These are phyloP conservation scores for Oreochromis aureus DNA, from an alignment of 2,113 vertebrate species.

Conservation along the genomic window DNA sequence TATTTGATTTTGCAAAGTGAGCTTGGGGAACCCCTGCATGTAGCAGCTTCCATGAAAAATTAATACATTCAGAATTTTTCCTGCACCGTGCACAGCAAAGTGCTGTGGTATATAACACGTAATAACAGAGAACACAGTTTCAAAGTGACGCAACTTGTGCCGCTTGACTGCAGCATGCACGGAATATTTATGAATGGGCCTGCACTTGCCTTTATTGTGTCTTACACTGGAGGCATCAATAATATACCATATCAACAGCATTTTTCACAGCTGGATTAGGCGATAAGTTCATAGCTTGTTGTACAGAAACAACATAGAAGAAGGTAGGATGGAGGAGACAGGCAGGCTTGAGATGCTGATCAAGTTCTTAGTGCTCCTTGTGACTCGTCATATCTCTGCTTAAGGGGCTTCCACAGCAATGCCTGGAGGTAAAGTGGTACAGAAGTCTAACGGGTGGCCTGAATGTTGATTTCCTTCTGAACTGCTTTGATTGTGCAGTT, in stretches of 20 bases:
- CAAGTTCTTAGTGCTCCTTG: conserved; percentile 3
- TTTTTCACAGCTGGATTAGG: neutral
- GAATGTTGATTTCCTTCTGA: neutral
- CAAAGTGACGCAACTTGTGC: neutral
- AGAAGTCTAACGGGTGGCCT: conserved; percentile 9
- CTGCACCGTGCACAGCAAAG: neutral
- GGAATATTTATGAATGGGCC: neutral
- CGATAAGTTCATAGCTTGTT: neutral
- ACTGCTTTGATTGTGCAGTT: conserved; percentile 30
- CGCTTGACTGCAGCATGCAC: neutral
- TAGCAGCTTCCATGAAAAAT: conserved; percentile 33
- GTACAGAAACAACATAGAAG: neutral
- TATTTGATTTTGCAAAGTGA: conserved; percentile 45
- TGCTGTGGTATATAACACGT: neutral
- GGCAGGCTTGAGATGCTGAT: conserved; percentile 2
- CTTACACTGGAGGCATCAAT: neutral
- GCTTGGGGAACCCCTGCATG: conserved; percentile 26
- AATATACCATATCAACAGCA: neutral
- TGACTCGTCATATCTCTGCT: conserved; percentile 34
- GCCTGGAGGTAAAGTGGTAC: neutral
- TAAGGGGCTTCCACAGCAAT: conserved; percentile 27
- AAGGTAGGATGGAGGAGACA: neutral
- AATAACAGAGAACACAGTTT: neutral
- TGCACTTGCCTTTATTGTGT: neutral
- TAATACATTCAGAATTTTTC: neutral